Evolutionary conservation across 2,113 vertebrate genomes (phyloP), one percentile per base, ranked within the genome.

Genomic region (Hylia prasina): DNA sequence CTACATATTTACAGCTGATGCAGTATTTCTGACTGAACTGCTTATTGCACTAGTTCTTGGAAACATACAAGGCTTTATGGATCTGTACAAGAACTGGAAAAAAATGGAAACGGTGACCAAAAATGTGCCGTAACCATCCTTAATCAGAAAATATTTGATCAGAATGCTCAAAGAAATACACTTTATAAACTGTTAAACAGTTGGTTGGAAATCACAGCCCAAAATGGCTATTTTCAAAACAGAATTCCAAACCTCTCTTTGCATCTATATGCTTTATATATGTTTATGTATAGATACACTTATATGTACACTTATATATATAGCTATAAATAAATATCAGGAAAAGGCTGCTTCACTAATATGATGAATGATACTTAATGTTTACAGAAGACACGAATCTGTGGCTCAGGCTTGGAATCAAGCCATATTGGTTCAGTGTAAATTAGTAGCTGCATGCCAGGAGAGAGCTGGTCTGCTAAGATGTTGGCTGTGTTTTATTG

Each of bases 401-500:
- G 73, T 91, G 84, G 61, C 53, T 94, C 48, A 60, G 56, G 76
- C 48, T 45, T 96, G 77, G 87, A 89, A 87, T 45, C 44, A 69
- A 96, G 81, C 65, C 94, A 87, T 56, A 27, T 27, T 77, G 48
- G 57, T 94, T 91, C 45, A 48, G 44, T 23, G 66, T 42, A 95
- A 96, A 96, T 89, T 82, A 80, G 71, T 50, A 77, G 68, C 10
- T 65, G 19, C 35, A 69, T 77, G 73, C 84, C 91, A 95, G 79
- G 77, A 95, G 81, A 93, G 69, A 84, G 47, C 45, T 91, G 83
- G 81, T 87, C 81, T 76, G 73, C 61, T 79, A 87, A 51, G 53
- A 92, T 50, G 63, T 91, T 82, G 85, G 81, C 61, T 69, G 37
- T 93, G 84, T 81, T 93, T 96, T 94, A 96, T 89, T 89, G 81